Evolutionary conservation across 2,113 vertebrate species (phyloP), one percentile per base, ranked within the genome.

Genomic region (Aptenodytes forsteri): DNA sequence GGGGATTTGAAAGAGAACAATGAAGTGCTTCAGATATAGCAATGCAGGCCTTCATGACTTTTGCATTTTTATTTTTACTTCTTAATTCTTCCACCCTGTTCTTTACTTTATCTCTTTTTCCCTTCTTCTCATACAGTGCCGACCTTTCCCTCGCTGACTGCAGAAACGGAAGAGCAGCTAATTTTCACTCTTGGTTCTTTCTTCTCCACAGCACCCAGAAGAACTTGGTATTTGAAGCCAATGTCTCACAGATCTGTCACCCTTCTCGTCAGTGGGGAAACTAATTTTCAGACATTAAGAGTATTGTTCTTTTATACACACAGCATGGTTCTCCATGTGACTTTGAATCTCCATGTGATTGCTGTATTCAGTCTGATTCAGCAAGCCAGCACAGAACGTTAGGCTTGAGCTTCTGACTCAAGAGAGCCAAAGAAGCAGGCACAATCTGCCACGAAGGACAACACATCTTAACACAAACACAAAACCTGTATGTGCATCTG

Each of bases 231-330:
- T 92, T 94, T 82, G 38, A 83, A 90, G 84, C 26, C 42, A 50
- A 7, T 89, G 93, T 72, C 80, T 97, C 94, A 95, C 44, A 95
- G 83, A 44, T 81, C 52, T 44, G 56, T 96, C 61, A 94, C 59
- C 36, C 87, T 56, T 82, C 80, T 72, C 38, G 79, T 93, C 49
- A 93, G 78, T 29, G 90, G 46, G 4, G 8, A 90, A 75, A 69
- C 23, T 72, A 2, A 86, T 75, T 93, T 82, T 81, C 61, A 90
- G 86, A 95, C 93, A 93, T 91, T 75, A 84, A 52, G 55, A 62
- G 62, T 26, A 94, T 94, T 95, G 93, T 92, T 94, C 66, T 95
- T 92, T 77, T 52, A 85, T 16, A 87, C 32, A 94, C 38, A 96
- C 10, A 90, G 19, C 6, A 10, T 79, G 26, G 55, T 73, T 91